phyloP scores from a whole-genome alignment of 2,888 invertebrate genomes.

The Malacosoma neustria region DNA sequence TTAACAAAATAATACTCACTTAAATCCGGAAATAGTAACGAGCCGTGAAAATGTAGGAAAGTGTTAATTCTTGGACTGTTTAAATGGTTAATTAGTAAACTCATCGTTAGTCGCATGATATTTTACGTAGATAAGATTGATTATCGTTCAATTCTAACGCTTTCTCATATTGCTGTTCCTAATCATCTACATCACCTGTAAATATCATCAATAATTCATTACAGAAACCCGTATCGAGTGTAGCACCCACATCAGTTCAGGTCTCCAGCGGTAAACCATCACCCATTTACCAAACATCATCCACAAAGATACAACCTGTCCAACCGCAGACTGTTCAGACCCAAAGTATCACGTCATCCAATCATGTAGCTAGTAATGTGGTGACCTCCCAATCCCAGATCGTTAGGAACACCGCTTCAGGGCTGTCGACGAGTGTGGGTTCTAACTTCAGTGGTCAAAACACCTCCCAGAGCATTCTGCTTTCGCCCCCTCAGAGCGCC shows the following conservation, averaged over 20 bases:
- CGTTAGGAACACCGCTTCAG: slow-evolving; percentile 66
- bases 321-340: slow-evolving; percentile 82
- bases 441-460: slow-evolving; percentile 49
- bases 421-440: slow-evolving; percentile 62
- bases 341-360: slow-evolving; percentile 54
- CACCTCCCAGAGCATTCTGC: slow-evolving; percentile 54
- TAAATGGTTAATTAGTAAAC: too few species aligned
- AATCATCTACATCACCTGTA: slow-evolving; percentile 36
- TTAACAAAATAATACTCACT: too few species aligned
- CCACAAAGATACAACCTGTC: slow-evolving; percentile 86
- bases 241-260: slow-evolving; percentile 85
- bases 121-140: too few species aligned
- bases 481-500: slow-evolving; percentile 77
- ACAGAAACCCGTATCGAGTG: slow-evolving; percentile 91
- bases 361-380: slow-evolving; percentile 63
- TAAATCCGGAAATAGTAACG: too few species aligned
- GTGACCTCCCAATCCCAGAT: slow-evolving; percentile 68
- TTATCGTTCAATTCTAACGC: slow-evolving; percentile 6
- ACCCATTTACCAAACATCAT: slow-evolving; percentile 86
- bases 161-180: slow-evolving; percentile 11
- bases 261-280: slow-evolving; percentile 79
- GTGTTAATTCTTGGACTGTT: too few species aligned
- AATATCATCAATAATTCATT: slow-evolving; percentile 67
- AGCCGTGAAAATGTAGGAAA: too few species aligned
- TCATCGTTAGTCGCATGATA: too few species aligned